phyloP scores from a whole-genome alignment of 2,888 invertebrate genomes.

The Sminthurinus aureus region DNA sequence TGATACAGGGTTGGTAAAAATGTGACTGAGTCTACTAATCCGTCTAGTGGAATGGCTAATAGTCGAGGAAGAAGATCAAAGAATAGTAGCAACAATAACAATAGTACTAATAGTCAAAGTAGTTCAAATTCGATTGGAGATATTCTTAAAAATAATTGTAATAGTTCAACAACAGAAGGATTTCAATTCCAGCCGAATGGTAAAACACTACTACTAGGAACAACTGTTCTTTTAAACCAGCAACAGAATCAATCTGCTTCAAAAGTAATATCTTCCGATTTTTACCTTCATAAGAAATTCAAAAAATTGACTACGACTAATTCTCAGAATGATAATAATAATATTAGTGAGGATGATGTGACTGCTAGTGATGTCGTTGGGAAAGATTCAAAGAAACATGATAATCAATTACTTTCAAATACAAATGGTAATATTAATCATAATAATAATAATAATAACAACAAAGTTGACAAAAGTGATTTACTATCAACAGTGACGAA shows the following conservation, averaged over 20 bases:
- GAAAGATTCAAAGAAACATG: background rate
- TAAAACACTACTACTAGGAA: background rate
- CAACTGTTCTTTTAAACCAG: background rate
- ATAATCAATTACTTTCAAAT: background rate
- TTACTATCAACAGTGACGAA: background rate
- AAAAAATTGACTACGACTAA: constrained; percentile 79
- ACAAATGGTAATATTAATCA: background rate
- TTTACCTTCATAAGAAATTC: constrained; percentile 91
- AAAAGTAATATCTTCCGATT: constrained; percentile 45
- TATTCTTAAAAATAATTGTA: background rate
- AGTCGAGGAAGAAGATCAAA: background rate
- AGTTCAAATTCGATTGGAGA: constrained; percentile 22
- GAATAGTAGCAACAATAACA: background rate
- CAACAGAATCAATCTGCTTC: background rate
- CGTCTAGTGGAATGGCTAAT: background rate
- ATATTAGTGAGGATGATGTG: constrained; percentile 1
- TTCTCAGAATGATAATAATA: constrained; percentile 11
- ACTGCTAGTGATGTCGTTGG: constrained; percentile 24
- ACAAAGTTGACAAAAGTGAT: constrained; percentile 3
- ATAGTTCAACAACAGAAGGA: background rate
- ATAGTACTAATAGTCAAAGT: background rate
- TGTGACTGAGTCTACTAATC: background rate
- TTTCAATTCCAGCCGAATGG: constrained; percentile 15
- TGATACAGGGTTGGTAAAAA: background rate
- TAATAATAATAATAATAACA: constrained; percentile 20